Evolutionary conservation across 2,888 invertebrate species (phyloP), one percentile per base, ranked within the genome.

Genomic region (Sphinx pinastri): DNA sequence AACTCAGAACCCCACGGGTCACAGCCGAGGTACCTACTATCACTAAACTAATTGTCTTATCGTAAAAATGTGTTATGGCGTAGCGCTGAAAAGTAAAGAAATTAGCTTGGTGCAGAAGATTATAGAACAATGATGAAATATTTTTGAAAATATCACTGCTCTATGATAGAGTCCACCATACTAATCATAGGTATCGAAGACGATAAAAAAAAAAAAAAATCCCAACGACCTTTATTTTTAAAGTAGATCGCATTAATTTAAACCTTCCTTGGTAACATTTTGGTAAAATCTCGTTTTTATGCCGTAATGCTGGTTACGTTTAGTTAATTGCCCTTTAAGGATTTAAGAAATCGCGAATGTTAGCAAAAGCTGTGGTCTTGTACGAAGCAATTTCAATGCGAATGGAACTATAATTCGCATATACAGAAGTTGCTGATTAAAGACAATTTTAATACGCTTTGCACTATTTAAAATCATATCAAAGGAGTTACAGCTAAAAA

Each of bases 401-500:
- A 60, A 60, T 60, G 45, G n/a, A 59, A 45, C 45, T 14, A 8
- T 47, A 12, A 60, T 60, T 60, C 45, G 47, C 45, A 60, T n/a
- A 11, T 45, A 47, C n/a, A 47, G 47, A 47, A 60, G 16, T 16
- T 45, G 60, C 60, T 60, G 11, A 8, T 59, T n/a, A 59, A 47
- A 25, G 25, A 16, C 16, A 60, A 60, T n/a, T 12, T 45, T 47
- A 12, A 11, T n/a, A 16, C 16, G 60, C 38, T 47, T 60, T 16
- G 63, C 63, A 19, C 47, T 47, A 63, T 49, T 47, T 63, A 19
- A 63, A 49, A 19, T 49, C 63, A 63, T 63, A 63, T 49, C 63
- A 49, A 45, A 14, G 31, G 38, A 45, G 16, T 45, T n/a, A 60
- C 7, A 49, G 49, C 63, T 19, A 47, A 49, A 63, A 19, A 63